Percentiles rank a stretch among this genome's conserved stretches.
Conservation (phyloP, 2,797 vertebrate genomes). For the Eptatretus atami region DNA sequence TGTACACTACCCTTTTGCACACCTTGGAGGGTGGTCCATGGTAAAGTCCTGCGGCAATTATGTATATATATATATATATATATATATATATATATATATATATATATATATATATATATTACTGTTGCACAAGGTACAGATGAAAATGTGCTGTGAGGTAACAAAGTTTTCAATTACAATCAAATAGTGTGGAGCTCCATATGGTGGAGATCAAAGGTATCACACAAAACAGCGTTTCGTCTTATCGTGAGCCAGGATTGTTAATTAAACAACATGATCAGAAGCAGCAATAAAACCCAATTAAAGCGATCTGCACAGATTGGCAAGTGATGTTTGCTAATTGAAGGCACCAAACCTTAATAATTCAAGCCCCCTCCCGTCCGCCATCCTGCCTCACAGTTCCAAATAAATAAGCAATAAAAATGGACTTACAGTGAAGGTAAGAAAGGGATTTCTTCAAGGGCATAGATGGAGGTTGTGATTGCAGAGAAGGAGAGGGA, state of each 20-base stretch:
- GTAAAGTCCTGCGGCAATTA: too few relatives aligned
- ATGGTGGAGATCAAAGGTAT: constrained; percentile 99
- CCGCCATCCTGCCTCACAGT: not conserved
- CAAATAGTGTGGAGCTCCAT: constrained; percentile 31
- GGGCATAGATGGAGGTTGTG: not conserved
- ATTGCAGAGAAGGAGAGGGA: not conserved
- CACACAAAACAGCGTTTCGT: constrained; percentile 92
- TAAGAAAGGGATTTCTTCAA: not conserved
- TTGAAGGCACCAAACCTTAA: constrained; percentile 12
- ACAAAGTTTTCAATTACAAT: too few relatives aligned
- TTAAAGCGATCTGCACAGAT: constrained; percentile 99
- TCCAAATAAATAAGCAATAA: constrained; percentile 4
- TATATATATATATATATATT: too few relatives aligned
- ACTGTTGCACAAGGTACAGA: too few relatives aligned
- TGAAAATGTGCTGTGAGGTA: too few relatives aligned
- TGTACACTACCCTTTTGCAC: too few relatives aligned
- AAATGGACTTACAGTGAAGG: not conserved
- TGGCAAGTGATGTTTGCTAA: constrained; percentile 99
- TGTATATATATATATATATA: too few relatives aligned
- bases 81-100: too few relatives aligned
- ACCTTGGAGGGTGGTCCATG: too few relatives aligned
- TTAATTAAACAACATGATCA: constrained; percentile 99
- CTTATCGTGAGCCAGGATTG: constrained; percentile 99
- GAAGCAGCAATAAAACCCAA: constrained; percentile 99
- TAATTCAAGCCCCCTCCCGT: not conserved